These are phyloP conservation scores for Diarsia dahlii DNA, from an alignment of 2,888 invertebrate genomes.

Conservation along the genomic window DNA sequence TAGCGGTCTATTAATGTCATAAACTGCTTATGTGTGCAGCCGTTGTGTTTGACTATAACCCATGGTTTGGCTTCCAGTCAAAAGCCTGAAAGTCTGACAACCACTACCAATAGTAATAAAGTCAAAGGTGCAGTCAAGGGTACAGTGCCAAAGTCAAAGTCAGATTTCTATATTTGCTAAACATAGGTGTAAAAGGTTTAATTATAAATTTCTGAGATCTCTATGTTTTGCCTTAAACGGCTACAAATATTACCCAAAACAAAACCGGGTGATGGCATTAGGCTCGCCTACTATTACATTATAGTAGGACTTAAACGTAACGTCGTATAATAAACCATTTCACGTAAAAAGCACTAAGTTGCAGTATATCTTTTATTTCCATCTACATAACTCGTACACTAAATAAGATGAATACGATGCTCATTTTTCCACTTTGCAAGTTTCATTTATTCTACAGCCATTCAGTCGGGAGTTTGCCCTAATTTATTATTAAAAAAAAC, in stretches of 20 bases:
- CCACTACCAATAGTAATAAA: no score
- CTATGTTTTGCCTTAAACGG: no score
- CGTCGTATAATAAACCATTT: not conserved
- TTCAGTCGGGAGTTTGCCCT: conserved; percentile 49
- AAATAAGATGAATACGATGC: conserved; percentile 44
- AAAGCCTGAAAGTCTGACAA: not conserved
- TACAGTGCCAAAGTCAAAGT: no score
- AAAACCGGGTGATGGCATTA: no score
- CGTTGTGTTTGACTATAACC: not conserved
- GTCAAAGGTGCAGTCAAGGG: no score
- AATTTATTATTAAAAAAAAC: conserved; percentile 62
- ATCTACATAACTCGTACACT: conserved; percentile 29
- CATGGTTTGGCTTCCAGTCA: not conserved
- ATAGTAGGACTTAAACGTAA: no score
- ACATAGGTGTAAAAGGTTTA: no score
- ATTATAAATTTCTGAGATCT: no score
- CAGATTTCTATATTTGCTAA: no score
- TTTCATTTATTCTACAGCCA: conserved; percentile 57
- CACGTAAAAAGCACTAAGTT: not conserved
- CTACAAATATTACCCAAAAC: no score
- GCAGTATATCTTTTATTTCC: conserved; percentile 14
- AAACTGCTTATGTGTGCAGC: not conserved
- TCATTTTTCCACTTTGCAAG: conserved; percentile 55
- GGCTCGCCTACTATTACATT: no score
- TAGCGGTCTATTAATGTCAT: not conserved